Base-by-base conservation (phyloP, 2,113 vertebrate species). In the Murina feae region DNA sequence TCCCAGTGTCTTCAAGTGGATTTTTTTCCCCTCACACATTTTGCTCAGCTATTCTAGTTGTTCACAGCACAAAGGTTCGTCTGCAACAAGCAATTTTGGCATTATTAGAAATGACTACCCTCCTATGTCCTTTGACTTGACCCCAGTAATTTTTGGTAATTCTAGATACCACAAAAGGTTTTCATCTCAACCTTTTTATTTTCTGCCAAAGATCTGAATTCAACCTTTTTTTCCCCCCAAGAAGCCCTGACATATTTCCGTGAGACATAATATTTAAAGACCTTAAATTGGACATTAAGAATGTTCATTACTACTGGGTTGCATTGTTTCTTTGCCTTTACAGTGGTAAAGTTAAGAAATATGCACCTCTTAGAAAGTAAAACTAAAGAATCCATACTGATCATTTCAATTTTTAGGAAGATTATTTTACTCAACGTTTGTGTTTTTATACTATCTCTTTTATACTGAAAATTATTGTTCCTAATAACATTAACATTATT, bases 351-450 rank as follows among this genome's bases (percentile, higher is more conserved):
- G 18, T 55, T 23, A 55, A 20, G 53, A 55, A 55, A 55, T 80
- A 35, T 53, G 25, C 3, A 47, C 3, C 42, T 53, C 82, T 53
- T 65, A 4, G n/a, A 93, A 71, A 78, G 32, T 13, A 79, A 74
- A 74, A 11, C 17, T 51, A 21, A 44, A 81, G 14, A 42, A 30
- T 44, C 69, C 28, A 51, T 83, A 69, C 5, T 83, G 55, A 89
- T 82, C 60, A 65, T 35, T 74, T 89, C 42, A 93, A 83, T 83
- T 71, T 17, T 42, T 71, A 92, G 71, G 84, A 96, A 87, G 28
- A 91, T 39, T 91, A 69, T 65, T 96, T 94, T 83, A 60, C 25
- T 79, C 47, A 89, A 75, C 25, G 49, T 39, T 37, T 91, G 89
- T 90, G 65, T 65, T 91, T 87, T 90, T 60, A 68, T 65, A 58